Conservation (phyloP, 1,140 invertebrate genomes). For the Trissolcus basalis region DNA sequence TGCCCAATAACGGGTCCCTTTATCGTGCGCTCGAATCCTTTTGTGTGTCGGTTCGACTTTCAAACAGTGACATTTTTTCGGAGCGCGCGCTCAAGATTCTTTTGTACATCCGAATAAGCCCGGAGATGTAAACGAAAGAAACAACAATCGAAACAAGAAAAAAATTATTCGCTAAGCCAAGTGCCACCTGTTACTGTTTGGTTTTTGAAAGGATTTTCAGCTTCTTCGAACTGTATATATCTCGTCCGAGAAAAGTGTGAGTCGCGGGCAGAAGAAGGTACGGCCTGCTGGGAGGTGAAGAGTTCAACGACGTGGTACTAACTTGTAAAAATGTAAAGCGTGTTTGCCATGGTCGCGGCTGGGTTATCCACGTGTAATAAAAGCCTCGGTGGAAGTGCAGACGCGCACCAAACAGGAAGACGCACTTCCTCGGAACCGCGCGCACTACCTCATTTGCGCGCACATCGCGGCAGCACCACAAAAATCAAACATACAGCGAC, state of each 20-base stretch:
- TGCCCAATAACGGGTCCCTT: constrained; percentile 20
- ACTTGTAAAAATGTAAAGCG: constrained; percentile 27
- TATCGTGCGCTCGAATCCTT: not conserved
- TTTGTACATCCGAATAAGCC: no score
- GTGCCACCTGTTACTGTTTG: not conserved
- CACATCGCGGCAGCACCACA: constrained; percentile 11
- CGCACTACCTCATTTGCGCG: constrained; percentile 20
- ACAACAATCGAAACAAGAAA: no score
- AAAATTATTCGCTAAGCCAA: no score
- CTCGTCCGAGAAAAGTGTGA: no score
- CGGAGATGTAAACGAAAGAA: no score
- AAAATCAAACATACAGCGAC: not conserved
- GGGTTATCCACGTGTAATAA: constrained; percentile 31
- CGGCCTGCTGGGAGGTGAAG: not conserved
- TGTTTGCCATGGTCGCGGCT: constrained; percentile 3
- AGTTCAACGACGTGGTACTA: constrained; percentile 15
- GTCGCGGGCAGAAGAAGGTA: no score
- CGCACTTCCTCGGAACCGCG: constrained; percentile 15
- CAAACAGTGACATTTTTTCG: no score
- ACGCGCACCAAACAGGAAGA: constrained; percentile 27
- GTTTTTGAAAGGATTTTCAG: no score
- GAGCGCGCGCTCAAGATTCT: no score
- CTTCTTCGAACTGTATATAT: no score
- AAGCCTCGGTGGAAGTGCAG: not conserved
- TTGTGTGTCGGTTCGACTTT: not conserved